Percentiles rank a stretch among this genome's conserved stretches.
These are phyloP conservation scores for Temnothorax longispinosus DNA, from an alignment of 1,140 invertebrate species.

Conservation along the genomic window DNA sequence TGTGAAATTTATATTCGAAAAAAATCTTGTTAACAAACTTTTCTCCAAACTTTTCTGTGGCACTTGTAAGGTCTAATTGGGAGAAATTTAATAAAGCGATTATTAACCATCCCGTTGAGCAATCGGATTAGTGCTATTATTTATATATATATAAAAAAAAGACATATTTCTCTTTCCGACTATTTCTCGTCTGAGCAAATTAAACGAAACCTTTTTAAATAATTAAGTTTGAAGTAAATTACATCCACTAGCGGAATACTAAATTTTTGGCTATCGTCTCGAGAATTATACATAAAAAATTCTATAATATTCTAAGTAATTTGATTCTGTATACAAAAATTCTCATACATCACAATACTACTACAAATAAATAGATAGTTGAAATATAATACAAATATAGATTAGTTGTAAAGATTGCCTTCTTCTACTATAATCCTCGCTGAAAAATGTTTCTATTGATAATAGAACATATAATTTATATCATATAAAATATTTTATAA, in stretches of 20 bases:
- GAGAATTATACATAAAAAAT: background rate
- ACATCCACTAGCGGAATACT: background rate
- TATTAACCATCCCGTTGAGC: constrained; percentile 28
- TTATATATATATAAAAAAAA: constrained; percentile 13
- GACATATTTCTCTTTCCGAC: background rate
- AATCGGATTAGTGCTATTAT: constrained; percentile 56
- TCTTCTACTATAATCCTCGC: no score
- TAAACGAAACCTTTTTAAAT: background rate
- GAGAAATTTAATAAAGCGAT: constrained; percentile 66
- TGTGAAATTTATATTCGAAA: background rate
- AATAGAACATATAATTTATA: no score
- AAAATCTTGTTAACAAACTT: constrained; percentile 26
- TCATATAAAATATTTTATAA: no score
- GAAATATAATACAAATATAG: no score
- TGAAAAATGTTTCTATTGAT: no score
- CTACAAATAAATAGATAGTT: no score
- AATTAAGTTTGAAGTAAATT: background rate
- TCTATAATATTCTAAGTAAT: background rate
- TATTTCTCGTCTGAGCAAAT: background rate
- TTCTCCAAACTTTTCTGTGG: background rate
- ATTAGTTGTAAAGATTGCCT: no score
- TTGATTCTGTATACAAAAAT: background rate
- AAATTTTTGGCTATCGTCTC: background rate
- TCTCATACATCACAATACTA: no score
- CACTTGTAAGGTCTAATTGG: constrained; percentile 31